Percentiles rank a stretch among this genome's conserved stretches.
Conservation (phyloP, 2,797 vertebrate genomes). For the Chaetodon trifasciatus region DNA sequence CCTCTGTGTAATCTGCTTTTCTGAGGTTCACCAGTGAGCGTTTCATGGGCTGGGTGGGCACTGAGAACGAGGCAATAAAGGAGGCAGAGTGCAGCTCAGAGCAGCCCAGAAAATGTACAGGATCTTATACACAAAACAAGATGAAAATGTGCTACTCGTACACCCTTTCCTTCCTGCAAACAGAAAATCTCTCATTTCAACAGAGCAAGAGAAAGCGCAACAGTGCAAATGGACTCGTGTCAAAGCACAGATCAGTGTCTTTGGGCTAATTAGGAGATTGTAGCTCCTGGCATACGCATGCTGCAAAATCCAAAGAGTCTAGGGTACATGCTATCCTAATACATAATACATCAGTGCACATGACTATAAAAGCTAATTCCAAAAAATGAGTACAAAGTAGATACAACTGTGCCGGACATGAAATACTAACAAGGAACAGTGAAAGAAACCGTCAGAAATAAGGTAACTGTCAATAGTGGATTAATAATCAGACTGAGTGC, state of each 20-base stretch:
- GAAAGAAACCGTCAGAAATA: not conserved
- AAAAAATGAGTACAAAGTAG: not conserved
- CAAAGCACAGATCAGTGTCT: not conserved
- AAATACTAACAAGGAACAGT: not conserved
- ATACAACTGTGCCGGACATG: not conserved
- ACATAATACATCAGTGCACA: not conserved
- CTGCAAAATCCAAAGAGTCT: not conserved
- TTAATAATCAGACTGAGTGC: not conserved
- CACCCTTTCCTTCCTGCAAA: not conserved
- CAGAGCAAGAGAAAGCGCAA: not conserved
- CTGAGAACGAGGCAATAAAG: slow-evolving; percentile 12
- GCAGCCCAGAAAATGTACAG: not conserved
- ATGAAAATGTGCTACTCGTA: not conserved
- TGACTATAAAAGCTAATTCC: not conserved
- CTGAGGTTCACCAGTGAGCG: slow-evolving; percentile 55
- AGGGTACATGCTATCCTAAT: not conserved
- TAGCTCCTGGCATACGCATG: not conserved
- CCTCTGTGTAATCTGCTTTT: slow-evolving; percentile 79
- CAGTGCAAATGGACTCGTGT: not conserved
- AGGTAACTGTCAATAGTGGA: not conserved
- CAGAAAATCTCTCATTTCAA: not conserved
- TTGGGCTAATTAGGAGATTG: not conserved
- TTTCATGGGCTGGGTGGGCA: slow-evolving; percentile 23
- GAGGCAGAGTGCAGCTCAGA: not conserved
- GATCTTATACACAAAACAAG: not conserved